Percentiles rank a stretch among this genome's conserved stretches.
phyloP scores from a whole-genome alignment of 2,888 invertebrate genomes.

The Xestia xanthographa region DNA sequence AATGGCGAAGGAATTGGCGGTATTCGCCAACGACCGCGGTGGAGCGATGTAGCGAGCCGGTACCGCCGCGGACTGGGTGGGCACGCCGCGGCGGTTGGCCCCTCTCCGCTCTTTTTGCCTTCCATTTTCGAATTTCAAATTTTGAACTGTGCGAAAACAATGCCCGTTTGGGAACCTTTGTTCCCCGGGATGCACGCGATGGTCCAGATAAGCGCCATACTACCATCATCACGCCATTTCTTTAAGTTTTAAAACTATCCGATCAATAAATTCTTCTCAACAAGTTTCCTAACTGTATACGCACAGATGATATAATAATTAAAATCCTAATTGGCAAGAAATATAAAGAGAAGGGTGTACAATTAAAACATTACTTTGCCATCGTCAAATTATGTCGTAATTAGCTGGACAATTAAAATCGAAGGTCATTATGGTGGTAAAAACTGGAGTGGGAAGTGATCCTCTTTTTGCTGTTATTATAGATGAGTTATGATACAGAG shows the following conservation, averaged over 20 bases:
- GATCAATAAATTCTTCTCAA: slow-evolving; percentile 1
- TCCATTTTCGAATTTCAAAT: slow-evolving; percentile 83
- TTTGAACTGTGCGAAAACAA: slow-evolving; percentile 78
- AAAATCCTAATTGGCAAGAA: slow-evolving; percentile 82
- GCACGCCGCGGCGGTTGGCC: slow-evolving; percentile 83
- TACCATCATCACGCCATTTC: slow-evolving; percentile 70
- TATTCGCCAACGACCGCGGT: slow-evolving; percentile 87
- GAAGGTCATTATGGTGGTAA: slow-evolving; percentile 86
- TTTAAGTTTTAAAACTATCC: slow-evolving; percentile 7
- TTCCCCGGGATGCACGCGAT: slow-evolving; percentile 73
- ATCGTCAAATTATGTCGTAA: slow-evolving; percentile 88
- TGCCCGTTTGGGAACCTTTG: slow-evolving; percentile 70
- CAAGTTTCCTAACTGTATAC: slow-evolving; percentile 56
- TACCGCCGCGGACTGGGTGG: slow-evolving; percentile 86
- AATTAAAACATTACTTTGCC: slow-evolving; percentile 89
- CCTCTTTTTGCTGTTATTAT: slow-evolving; percentile 78
- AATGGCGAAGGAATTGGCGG: slow-evolving; percentile 88
- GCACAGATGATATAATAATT: slow-evolving; percentile 82
- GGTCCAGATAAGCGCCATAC: slow-evolving; percentile 68
- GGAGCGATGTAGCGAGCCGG: slow-evolving; percentile 82
- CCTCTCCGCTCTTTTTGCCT: slow-evolving; percentile 81
- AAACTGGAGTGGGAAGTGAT: slow-evolving; percentile 86
- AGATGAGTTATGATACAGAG: slow-evolving; percentile 71
- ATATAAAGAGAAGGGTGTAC: slow-evolving; percentile 80
- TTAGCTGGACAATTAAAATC: slow-evolving; percentile 87